Evolutionary conservation across 1,140 invertebrate species (phyloP).

Genomic region (Halesus radiatus): DNA sequence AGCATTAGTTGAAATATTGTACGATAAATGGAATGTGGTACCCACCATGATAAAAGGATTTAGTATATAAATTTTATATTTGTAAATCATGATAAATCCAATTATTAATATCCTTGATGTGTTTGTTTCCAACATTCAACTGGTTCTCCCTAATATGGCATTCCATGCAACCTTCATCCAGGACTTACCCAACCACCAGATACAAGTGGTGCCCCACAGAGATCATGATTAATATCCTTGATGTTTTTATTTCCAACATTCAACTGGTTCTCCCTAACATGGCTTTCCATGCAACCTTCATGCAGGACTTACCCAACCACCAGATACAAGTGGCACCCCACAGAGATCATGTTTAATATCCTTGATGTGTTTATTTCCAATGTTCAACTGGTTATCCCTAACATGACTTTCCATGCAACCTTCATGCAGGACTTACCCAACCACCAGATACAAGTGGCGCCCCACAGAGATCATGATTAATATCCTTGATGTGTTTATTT

Average conservation of each 20-base stretch:
- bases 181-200: conserved; percentile 86
- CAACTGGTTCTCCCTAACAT: conserved; percentile 96
- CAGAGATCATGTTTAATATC: conserved; percentile 11
- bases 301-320: conserved; percentile 87
- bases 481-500: conserved; percentile 58
- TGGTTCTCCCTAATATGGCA: conserved; percentile 95
- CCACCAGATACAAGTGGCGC: conserved; percentile 82
- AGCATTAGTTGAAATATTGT: too few relatives aligned
- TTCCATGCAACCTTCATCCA: conserved; percentile 90
- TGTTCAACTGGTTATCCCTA: conserved; percentile 95
- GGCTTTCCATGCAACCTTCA: conserved; percentile 90
- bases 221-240: conserved; percentile 8
- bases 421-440: conserved; percentile 88
- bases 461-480: conserved; percentile 53
- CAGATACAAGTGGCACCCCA: conserved; percentile 79
- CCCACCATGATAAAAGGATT: too few relatives aligned
- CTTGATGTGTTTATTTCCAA: conserved; percentile 70
- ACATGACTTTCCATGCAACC: conserved; percentile 92
- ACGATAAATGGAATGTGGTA: too few relatives aligned
- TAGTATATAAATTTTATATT: too few relatives aligned
- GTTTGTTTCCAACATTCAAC: conserved; percentile 83
- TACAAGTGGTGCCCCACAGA: conserved; percentile 76
- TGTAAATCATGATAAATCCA: too few relatives aligned
- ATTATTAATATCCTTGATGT: neutral
- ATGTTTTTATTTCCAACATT: conserved; percentile 79